phyloP scores from a whole-genome alignment of 2,888 invertebrate species.

The Catocala nupta region DNA sequence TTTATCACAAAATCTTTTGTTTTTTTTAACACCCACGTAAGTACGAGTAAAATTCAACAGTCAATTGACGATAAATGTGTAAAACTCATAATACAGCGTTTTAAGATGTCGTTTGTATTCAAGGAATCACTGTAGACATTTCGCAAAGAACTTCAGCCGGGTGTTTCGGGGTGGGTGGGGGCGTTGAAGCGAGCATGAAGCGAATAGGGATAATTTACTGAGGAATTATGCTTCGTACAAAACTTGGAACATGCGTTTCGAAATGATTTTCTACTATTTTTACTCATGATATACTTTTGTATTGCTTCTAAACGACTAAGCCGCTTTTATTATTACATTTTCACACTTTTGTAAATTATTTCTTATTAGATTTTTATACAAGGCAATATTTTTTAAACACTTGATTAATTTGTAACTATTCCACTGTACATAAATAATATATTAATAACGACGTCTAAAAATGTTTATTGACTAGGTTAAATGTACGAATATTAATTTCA shows the following conservation, averaged over 20 bases:
- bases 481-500: no score
- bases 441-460: no score
- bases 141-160: constrained; percentile 78
- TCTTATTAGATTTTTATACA: no score
- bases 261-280: constrained; percentile 41
- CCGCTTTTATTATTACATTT: no score
- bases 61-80: constrained; percentile 77
- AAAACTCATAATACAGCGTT: constrained; percentile 81
- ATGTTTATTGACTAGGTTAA: no score
- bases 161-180: constrained; percentile 58
- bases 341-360: no score
- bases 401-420: no score
- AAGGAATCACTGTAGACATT: constrained; percentile 87
- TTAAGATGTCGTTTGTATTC: constrained; percentile 86
- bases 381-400: no score
- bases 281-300: background rate
- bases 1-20: constrained; percentile 23
- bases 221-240: constrained; percentile 75
- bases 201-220: constrained; percentile 81
- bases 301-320: no score
- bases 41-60: constrained; percentile 63
- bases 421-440: no score
- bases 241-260: constrained; percentile 63
- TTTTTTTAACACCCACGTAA: constrained; percentile 38
- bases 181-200: constrained; percentile 78